Conservation (phyloP, 2,888 invertebrate genomes). For the Catocala nupta region DNA sequence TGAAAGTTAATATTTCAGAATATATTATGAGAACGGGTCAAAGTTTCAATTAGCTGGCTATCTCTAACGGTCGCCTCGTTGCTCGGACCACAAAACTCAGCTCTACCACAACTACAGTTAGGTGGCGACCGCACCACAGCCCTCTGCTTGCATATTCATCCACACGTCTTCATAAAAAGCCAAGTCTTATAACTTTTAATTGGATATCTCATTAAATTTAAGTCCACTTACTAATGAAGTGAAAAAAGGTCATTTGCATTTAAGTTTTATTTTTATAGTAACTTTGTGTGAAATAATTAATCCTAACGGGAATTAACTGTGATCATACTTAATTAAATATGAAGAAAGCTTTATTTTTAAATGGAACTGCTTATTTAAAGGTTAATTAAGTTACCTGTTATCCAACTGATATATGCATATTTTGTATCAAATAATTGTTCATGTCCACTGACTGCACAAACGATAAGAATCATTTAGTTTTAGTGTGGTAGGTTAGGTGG, state of each 20-base stretch:
- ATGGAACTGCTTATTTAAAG: too few relatives aligned
- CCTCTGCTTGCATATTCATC: not conserved
- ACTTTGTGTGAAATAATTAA: too few relatives aligned
- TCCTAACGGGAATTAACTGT: too few relatives aligned
- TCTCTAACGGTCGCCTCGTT: slow-evolving; percentile 30
- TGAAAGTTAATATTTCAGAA: slow-evolving; percentile 40
- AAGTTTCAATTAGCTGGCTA: slow-evolving; percentile 44
- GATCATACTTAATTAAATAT: too few relatives aligned
- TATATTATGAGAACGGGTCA: slow-evolving; percentile 39
- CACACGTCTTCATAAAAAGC: not conserved
- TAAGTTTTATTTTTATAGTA: not conserved
- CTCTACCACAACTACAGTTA: slow-evolving; percentile 33
- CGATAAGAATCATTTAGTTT: too few relatives aligned
- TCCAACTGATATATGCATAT: too few relatives aligned
- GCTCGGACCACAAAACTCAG: slow-evolving; percentile 40
- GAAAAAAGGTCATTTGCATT: slow-evolving; percentile 4
- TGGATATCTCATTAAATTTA: slow-evolving; percentile 13
- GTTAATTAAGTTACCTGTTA: too few relatives aligned
- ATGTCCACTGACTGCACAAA: too few relatives aligned
- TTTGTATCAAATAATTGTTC: too few relatives aligned
- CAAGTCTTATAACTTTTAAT: slow-evolving; percentile 21
- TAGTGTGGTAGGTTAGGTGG: too few relatives aligned
- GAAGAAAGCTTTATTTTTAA: too few relatives aligned
- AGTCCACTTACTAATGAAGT: slow-evolving; percentile 17
- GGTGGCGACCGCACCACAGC: not conserved